These are phyloP conservation scores for Gambusia affinis DNA, from an alignment of 2,113 vertebrate genomes.

Conservation along the genomic window DNA sequence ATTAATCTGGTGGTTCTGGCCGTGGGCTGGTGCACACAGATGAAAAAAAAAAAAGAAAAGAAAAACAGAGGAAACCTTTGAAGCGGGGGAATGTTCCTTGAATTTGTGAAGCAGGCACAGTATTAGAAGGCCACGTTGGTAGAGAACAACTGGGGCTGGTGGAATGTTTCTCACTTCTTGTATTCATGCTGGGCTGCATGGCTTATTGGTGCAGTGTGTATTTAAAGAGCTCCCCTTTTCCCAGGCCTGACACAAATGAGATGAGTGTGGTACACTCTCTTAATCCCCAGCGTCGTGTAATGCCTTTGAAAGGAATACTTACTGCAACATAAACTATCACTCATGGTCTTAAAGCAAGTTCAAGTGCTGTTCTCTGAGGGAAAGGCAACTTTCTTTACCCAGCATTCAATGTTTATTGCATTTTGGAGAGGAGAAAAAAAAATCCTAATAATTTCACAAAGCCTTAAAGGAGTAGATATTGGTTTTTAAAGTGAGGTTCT, in stretches of 20 bases:
- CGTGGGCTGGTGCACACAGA: conserved; percentile 77
- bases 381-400: conserved; percentile 37
- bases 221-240: conserved; percentile 66
- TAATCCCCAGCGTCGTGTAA: conserved; percentile 75
- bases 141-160: conserved; percentile 67
- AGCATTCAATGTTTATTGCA: conserved; percentile 27
- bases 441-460: conserved; percentile 16
- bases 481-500: not conserved
- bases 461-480: not conserved
- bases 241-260: conserved; percentile 67
- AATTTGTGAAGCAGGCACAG: conserved; percentile 59
- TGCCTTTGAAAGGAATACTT: conserved; percentile 73
- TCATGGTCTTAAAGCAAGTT: conserved; percentile 64
- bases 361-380: conserved; percentile 41
- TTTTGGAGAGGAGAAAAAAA: conserved; percentile 45
- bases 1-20: conserved; percentile 81
- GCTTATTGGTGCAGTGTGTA: conserved; percentile 60
- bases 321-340: conserved; percentile 66
- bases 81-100: conserved; percentile 72
- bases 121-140: conserved; percentile 72
- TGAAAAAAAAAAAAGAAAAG: conserved; percentile 68
- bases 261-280: conserved; percentile 67
- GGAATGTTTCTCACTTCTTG: conserved; percentile 44
- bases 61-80: conserved; percentile 71
- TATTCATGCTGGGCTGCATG: conserved; percentile 33